phyloP scores from a whole-genome alignment of 2,888 invertebrate genomes.

The Megastigmus dorsalis region DNA sequence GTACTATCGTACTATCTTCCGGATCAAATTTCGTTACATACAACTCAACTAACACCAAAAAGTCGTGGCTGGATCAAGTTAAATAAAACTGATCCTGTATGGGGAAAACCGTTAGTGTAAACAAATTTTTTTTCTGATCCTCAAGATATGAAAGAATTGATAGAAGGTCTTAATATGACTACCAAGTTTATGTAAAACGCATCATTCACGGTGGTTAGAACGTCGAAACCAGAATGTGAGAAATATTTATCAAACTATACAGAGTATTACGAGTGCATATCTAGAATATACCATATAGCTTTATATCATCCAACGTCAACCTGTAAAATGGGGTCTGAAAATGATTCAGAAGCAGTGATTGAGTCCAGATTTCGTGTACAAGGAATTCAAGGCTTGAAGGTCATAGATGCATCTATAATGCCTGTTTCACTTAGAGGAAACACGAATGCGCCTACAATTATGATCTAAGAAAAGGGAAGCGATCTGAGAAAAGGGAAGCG shows the following conservation, averaged over 20 bases:
- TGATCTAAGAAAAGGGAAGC: slow-evolving; percentile 92
- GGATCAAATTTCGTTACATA: background rate
- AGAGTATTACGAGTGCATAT: too few species aligned
- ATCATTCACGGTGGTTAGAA: background rate
- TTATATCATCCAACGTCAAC: too few species aligned
- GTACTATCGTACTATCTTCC: too few species aligned
- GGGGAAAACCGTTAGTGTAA: background rate
- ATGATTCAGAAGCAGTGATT: too few species aligned
- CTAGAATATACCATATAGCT: too few species aligned
- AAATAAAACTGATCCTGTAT: background rate
- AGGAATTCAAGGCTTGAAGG: background rate
- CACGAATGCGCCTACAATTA: slow-evolving; percentile 90
- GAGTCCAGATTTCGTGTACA: background rate
- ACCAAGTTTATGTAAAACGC: too few species aligned
- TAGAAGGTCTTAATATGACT: background rate
- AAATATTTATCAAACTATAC: too few species aligned
- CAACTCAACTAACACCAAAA: background rate
- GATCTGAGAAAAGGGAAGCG: too few species aligned
- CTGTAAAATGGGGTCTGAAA: too few species aligned
- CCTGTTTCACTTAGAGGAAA: slow-evolving; percentile 90
- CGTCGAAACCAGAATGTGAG: background rate
- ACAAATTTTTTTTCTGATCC: background rate
- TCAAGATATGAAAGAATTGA: background rate
- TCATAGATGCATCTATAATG: too few species aligned
- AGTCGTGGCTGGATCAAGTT: background rate